Evolutionary conservation across 2,888 invertebrate genomes (phyloP), one percentile per base, ranked within the genome.

Genomic region (Dicyrtoma fusca): DNA sequence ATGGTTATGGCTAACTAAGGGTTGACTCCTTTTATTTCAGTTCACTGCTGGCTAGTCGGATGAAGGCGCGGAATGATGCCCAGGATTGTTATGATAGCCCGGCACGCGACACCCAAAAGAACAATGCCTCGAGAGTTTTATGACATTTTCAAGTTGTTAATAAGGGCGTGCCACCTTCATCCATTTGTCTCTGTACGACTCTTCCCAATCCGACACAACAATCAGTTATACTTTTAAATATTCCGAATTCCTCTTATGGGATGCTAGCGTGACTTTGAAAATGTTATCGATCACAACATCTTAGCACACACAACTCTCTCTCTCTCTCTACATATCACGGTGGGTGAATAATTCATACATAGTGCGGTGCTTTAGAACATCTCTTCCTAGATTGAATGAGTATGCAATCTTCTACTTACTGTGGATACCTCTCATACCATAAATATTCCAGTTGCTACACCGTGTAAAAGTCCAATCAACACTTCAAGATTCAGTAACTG

Each of bases 121-220:
- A 61, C 61, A 61, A 26, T 61, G 61, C 63, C 45, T 63, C 63
- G 47, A 47, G 23, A 63, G 45, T 63, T 49, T 44, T 55, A 66
- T 34, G 66, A 66, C 66, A 66, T 57, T 57, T 57, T 57, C 57
- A 66, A 66, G 66, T 49, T 66, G 49, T 66, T 66, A 66, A 66
- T 66, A 66, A 53, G 66, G 66, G 66, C 51, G 66, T 66, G 66
- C 51, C 66, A 66, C 62, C 44, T 42, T 44, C 44, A 63, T 53
- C 66, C 42, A 66, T 66, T 66, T 66, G 66, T 66, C 34, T 19
- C 17, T 34, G 19, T 57, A 10, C 57, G 57, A 57, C 57, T 57
- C 57, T 23, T 57, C 57, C 57, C 57, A 57, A 25, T 23, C 25
- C 57, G 14, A 57, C 57, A 57, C 14, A 11, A 23, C 5, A 49